Base-by-base conservation (phyloP, 2,888 invertebrate species). In the Oligia latruncula region DNA sequence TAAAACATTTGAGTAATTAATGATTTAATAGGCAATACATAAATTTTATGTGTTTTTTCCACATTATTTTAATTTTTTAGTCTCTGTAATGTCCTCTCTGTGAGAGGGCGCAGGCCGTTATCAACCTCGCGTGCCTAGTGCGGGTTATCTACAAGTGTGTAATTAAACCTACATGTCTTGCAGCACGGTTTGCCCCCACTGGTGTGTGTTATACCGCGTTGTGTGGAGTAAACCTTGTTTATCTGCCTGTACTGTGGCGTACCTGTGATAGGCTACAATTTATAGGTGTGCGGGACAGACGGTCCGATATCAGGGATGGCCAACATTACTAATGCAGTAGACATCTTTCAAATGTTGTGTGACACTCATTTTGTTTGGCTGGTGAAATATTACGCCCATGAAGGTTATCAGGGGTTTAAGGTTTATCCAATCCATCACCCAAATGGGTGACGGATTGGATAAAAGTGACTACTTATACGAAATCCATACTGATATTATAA, bases 251-350 rank as follows among this genome's bases (percentile, higher is more conserved):
- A 60, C 5, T 20, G 40, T 67, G 77, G 0, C 65, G 1, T 2
- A 55, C 11, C 77, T n/a, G 67, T 83, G 86, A 80, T 84, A 80
- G 80, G 76, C 70, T 70, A 74, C 76, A 80, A 86, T 86, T 87
- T 82, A 87, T 87, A 46, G 84, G 76, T 70, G 71, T 82, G 72
- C 55, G 72, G 8, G 76, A 82, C 82, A 66, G 74, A 71, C 77
- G n/a, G 65, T 17, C 84, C 23, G 86, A 87, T 87, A 87, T 60
- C 77, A 67, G 75, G 76, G 66, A 71, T 71, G 75, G 43, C 55
- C 71, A 43, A 1, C 75, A 78, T 85, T 82, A 82, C 72, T 77
- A 77, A 85, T 80, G 80, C 76, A 82, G 82, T 66, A 77, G 60
- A 72, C 71, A 82, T 85, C 76, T 78, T 74, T 78, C 68, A 85